Evolutionary conservation across 64 coral and sea anemone genomes (phyloP).

Genomic region (Acropora yongei): DNA sequence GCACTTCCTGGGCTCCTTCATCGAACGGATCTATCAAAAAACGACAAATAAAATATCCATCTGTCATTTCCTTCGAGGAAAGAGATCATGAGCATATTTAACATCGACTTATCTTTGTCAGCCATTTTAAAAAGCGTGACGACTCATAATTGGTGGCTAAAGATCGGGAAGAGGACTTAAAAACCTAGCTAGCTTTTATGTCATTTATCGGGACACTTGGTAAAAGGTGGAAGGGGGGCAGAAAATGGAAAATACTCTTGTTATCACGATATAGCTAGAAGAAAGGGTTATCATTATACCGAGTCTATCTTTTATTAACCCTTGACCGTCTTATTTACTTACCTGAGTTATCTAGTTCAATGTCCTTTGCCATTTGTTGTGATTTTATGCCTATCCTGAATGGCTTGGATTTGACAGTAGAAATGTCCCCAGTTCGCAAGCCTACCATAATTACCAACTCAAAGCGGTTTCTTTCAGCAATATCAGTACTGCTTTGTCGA

Average conservation of each 20-base stretch:
- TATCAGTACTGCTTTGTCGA: conserved; percentile 57
- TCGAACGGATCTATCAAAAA: not conserved
- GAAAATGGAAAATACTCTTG: not conserved
- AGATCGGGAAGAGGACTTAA: too few species aligned
- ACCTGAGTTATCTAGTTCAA: not conserved
- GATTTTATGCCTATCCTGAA: conserved; percentile 62
- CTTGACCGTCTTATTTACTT: not conserved
- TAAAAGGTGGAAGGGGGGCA: too few species aligned
- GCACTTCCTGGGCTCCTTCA: not conserved
- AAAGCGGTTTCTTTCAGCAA: conserved; percentile 62
- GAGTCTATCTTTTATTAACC: not conserved
- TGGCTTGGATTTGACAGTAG: conserved; percentile 62
- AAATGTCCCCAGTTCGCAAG: conserved; percentile 46
- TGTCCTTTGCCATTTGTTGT: not conserved
- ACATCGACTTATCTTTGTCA: too few species aligned
- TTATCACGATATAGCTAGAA: not conserved
- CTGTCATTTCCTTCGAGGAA: too few species aligned
- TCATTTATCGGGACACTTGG: too few species aligned
- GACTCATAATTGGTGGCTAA: too few species aligned
- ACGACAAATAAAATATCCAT: not conserved
- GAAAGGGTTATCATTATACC: not conserved
- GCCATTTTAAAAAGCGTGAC: too few species aligned
- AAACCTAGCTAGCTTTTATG: too few species aligned
- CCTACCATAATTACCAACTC: conserved; percentile 59
- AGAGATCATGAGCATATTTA: too few species aligned